Percentiles rank a stretch among this genome's conserved stretches.
phyloP scores from a whole-genome alignment of 30 jellyfish, hydroid and myxozoan species.

The Hydractinia echinata region DNA sequence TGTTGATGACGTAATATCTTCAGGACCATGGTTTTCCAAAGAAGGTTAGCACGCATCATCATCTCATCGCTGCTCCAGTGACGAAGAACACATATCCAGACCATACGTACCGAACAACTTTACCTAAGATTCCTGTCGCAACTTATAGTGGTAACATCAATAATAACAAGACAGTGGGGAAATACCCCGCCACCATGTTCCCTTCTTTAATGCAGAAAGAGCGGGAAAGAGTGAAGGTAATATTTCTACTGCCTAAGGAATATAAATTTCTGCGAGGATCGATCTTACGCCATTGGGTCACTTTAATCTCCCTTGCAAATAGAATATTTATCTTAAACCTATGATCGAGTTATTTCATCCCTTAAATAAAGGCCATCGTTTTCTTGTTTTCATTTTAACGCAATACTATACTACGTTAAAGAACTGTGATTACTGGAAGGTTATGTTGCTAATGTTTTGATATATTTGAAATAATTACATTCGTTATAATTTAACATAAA shows the following conservation, averaged over 20 bases:
- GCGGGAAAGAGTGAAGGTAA: constrained; percentile 1
- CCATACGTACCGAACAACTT: constrained; percentile 11
- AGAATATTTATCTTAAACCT: no score
- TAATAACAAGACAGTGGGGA: not conserved
- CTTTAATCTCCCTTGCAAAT: no score
- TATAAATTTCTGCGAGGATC: no score
- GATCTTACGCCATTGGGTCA: no score
- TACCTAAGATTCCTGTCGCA: constrained; percentile 26
- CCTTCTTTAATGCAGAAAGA: constrained; percentile 19
- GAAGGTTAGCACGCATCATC: not conserved
- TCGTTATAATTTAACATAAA: no score
- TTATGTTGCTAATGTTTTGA: no score
- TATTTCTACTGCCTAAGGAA: not conserved
- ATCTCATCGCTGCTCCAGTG: not conserved
- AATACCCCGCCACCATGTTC: constrained; percentile 11
- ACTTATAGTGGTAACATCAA: not conserved
- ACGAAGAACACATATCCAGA: not conserved
- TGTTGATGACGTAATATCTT: not conserved
- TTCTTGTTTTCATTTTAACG: no score
- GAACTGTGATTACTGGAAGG: no score
- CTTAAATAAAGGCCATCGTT: no score
- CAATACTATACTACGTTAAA: no score
- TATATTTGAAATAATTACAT: no score
- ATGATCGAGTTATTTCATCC: no score
- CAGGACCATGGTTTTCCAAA: not conserved